phyloP scores from a whole-genome alignment of 2,888 invertebrate species.

The Trichogramma evanescens region DNA sequence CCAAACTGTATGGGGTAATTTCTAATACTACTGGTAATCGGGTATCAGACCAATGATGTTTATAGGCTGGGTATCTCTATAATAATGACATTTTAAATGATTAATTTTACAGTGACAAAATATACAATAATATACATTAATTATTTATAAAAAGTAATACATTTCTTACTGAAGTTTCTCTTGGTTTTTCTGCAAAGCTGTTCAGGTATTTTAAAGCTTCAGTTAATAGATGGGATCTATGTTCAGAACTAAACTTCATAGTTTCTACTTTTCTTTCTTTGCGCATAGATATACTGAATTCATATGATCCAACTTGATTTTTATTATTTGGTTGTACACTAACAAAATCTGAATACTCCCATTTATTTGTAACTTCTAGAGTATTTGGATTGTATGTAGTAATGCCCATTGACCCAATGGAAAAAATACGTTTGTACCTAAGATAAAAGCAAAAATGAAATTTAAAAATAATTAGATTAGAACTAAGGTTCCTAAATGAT shows the following conservation, averaged over 20 bases:
- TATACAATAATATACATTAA: conserved; percentile 9
- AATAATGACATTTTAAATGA: conserved; percentile 24
- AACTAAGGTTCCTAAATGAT: neutral
- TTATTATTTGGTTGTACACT: conserved; percentile 57
- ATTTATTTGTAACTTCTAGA: conserved; percentile 88
- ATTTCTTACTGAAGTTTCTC: conserved; percentile 62
- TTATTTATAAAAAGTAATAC: conserved; percentile 8
- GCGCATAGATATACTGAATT: conserved; percentile 77
- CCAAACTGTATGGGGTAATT: conserved; percentile 85
- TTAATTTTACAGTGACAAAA: conserved; percentile 7
- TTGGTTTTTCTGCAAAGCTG: conserved; percentile 73
- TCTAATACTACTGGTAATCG: conserved; percentile 81
- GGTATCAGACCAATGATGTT: conserved; percentile 95
- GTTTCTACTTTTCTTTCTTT: conserved; percentile 86
- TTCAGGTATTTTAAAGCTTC: conserved; percentile 79
- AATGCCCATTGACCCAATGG: conserved; percentile 89
- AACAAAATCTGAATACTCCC: conserved; percentile 77
- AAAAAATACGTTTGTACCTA: conserved; percentile 93
- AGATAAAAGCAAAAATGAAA: neutral
- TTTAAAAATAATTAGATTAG: neutral
- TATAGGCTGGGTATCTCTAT: conserved; percentile 82
- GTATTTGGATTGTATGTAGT: conserved; percentile 94
- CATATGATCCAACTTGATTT: conserved; percentile 51
- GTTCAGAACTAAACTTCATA: conserved; percentile 95
- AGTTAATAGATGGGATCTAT: conserved; percentile 84